Conservation (phyloP, 2,888 invertebrate genomes). For the Bruchidius siliquastri region DNA sequence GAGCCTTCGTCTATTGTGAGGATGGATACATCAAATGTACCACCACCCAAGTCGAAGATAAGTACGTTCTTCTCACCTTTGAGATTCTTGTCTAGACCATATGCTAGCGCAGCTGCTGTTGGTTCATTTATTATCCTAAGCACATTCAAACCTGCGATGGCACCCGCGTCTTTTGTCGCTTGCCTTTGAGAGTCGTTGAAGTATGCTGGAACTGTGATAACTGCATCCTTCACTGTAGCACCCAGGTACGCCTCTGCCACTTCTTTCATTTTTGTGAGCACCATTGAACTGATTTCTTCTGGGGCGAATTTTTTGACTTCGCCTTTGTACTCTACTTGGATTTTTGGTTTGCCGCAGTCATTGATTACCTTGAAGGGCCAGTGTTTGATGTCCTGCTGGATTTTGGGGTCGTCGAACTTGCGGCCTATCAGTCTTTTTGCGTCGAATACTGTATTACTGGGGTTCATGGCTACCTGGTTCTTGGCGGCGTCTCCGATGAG, state of each 20-base stretch:
- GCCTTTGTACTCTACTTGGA: constrained; percentile 63
- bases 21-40: constrained; percentile 79
- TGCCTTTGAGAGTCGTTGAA: constrained; percentile 67
- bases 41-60: constrained; percentile 61
- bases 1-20: constrained; percentile 77
- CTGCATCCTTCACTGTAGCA: constrained; percentile 55
- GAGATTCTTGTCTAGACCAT: constrained; percentile 31
- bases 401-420: constrained; percentile 68
- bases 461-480: constrained; percentile 69
- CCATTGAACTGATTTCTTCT: constrained; percentile 70
- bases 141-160: constrained; percentile 60
- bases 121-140: constrained; percentile 80
- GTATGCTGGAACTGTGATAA: constrained; percentile 32
- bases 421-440: constrained; percentile 76
- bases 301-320: constrained; percentile 62
- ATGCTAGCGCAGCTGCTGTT: constrained; percentile 29
- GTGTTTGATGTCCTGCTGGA: constrained; percentile 75
- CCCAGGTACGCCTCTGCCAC: constrained; percentile 47
- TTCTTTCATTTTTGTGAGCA: constrained; percentile 46
- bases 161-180: constrained; percentile 78
- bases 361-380: constrained; percentile 77
- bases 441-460: constrained; percentile 67
- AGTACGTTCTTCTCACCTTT: constrained; percentile 49
- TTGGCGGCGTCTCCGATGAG: constrained; percentile 68
- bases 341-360: constrained; percentile 63